These are phyloP conservation scores for Pogonocichla stellata DNA, from an alignment of 2,113 vertebrate species.

Conservation along the genomic window DNA sequence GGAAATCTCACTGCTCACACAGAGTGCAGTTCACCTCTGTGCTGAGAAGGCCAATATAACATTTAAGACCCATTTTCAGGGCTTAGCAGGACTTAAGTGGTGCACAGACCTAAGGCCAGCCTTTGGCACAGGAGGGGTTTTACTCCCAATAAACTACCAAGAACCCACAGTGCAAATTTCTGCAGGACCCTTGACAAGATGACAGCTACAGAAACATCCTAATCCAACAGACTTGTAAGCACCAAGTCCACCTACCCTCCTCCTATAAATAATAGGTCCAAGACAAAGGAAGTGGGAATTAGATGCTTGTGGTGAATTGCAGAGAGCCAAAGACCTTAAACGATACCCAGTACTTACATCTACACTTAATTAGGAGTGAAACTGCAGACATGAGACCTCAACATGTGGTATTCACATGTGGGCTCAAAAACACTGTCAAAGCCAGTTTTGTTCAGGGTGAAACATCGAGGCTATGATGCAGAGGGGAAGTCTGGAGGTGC, in stretches of 20 bases:
- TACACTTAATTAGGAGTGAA: conserved; percentile 60
- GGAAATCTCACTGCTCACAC: neutral
- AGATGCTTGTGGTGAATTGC: conserved; percentile 49
- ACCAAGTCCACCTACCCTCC: conserved; percentile 7
- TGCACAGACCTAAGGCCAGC: neutral
- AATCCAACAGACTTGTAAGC: conserved; percentile 33
- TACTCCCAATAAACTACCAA: neutral
- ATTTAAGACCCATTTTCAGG: neutral
- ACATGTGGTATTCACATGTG: conserved; percentile 68
- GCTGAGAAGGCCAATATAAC: neutral
- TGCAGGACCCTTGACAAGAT: conserved; percentile 25
- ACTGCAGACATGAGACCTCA: conserved; percentile 65
- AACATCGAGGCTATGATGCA: neutral
- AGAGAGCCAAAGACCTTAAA: conserved; percentile 56
- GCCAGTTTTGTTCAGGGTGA: neutral
- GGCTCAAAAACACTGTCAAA: conserved; percentile 42
- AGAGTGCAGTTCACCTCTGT: neutral
- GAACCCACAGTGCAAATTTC: neutral
- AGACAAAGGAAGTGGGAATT: conserved; percentile 59
- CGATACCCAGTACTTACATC: conserved; percentile 52
- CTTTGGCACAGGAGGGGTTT: neutral
- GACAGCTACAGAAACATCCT: conserved; percentile 13
- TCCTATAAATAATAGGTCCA: conserved; percentile 6
- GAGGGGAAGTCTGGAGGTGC: neutral
- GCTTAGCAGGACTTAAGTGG: neutral